phyloP scores from a whole-genome alignment of 2,113 vertebrate genomes.

The Heterotilapia buettikoferi region DNA sequence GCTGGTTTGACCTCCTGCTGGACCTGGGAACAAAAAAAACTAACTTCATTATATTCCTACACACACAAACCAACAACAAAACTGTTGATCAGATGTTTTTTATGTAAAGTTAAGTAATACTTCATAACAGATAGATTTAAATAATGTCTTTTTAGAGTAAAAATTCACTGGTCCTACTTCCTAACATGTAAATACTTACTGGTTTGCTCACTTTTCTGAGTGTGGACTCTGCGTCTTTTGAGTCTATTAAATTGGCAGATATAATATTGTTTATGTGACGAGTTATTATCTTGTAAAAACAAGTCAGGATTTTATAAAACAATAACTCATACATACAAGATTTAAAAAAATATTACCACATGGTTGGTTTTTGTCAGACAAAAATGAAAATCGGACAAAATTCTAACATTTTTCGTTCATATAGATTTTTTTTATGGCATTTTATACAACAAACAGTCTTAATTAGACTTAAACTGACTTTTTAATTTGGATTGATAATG shows the following conservation, averaged over 20 bases:
- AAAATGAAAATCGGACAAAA: background rate
- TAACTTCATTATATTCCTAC: background rate
- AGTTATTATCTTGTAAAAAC: background rate
- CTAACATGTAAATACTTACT: background rate
- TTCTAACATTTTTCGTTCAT: fast-evolving
- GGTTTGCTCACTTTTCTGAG: background rate
- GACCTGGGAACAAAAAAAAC: background rate
- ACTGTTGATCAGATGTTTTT: background rate
- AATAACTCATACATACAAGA: background rate
- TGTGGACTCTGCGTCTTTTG: background rate
- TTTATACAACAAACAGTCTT: background rate
- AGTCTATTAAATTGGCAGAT: background rate
- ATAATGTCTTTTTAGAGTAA: background rate
- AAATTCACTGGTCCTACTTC: background rate
- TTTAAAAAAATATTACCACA: background rate
- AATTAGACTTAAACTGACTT: background rate
- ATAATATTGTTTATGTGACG: background rate
- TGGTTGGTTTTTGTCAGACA: background rate
- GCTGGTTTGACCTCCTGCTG: background rate
- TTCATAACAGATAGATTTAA: background rate
- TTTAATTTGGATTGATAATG: background rate
- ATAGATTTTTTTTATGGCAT: background rate
- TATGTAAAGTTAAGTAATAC: background rate
- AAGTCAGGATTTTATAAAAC: background rate
- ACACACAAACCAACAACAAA: background rate